A percentile compares a stretch with the other conserved stretches of the same genome.
These are phyloP conservation scores for Glyphotaelius pellucidus DNA, from an alignment of 2,888 invertebrate species.

Conservation along the genomic window DNA sequence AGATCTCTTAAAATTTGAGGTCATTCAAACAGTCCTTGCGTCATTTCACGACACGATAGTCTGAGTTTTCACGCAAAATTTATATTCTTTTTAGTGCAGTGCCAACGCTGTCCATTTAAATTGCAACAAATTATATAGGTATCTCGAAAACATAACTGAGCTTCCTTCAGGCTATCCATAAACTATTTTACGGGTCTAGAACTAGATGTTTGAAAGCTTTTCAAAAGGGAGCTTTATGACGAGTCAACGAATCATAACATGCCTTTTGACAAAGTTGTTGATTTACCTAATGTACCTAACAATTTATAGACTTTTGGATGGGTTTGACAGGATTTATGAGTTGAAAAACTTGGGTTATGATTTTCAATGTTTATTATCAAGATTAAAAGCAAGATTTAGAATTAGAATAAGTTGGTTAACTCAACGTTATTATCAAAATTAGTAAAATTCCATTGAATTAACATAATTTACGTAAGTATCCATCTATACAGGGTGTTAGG, in stretches of 20 bases:
- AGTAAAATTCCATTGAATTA: not conserved
- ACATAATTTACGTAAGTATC: not conserved
- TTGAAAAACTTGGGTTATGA: not conserved
- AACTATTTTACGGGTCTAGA: not conserved
- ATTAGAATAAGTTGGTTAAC: not conserved
- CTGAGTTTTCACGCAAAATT: not conserved
- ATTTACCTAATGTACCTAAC: not conserved
- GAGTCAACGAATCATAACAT: not conserved
- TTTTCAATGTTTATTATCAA: not conserved
- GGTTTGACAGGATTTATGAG: not conserved
- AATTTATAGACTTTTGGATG: not conserved
- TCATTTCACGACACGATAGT: not conserved
- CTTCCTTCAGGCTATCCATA: conserved; percentile 15
- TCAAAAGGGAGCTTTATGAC: not conserved
- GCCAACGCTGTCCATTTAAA: not conserved
- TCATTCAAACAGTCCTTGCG: not conserved
- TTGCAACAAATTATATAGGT: not conserved
- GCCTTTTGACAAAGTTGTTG: not conserved
- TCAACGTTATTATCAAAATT: not conserved
- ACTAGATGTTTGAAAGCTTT: not conserved
- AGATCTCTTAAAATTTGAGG: not conserved
- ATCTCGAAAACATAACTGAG: not conserved
- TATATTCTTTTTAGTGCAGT: not conserved
- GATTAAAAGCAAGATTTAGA: not conserved
- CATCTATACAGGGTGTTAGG: too few species aligned